Percentiles rank a stretch among this genome's conserved stretches.
These are phyloP conservation scores for Empidonax traillii DNA, from an alignment of 2,113 vertebrate genomes.

Conservation along the genomic window DNA sequence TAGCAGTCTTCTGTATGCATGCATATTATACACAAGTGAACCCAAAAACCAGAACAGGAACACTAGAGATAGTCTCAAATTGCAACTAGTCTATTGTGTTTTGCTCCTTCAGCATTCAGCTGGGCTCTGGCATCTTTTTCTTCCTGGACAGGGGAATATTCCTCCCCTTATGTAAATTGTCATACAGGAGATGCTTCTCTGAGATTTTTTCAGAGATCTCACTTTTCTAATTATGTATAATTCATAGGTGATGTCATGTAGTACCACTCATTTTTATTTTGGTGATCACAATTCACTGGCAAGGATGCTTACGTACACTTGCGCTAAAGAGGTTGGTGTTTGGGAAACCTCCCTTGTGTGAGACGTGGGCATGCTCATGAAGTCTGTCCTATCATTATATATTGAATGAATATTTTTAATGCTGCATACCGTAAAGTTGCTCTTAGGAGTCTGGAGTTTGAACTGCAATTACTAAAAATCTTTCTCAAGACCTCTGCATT, in stretches of 20 bases:
- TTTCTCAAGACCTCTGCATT: neutral
- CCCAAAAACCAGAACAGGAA: neutral
- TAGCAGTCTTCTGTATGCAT: neutral
- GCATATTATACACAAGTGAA: neutral
- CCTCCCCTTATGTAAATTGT: rapidly evolving
- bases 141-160: neutral
- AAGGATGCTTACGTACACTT: neutral
- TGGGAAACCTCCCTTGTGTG: neutral
- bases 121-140: neutral
- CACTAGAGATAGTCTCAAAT: neutral
- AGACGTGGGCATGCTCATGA: neutral
- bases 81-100: neutral
- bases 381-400: neutral
- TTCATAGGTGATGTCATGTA: neutral
- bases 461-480: neutral
- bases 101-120: neutral
- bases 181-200: neutral
- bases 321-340: neutral
- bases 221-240: neutral
- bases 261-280: neutral
- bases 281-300: neutral
- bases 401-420: neutral
- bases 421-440: neutral
- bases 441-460: neutral
- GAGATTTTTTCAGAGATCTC: neutral